Evolutionary conservation across 2,113 vertebrate species (phyloP).

Genomic region (Phylloscopus trochiloides): DNA sequence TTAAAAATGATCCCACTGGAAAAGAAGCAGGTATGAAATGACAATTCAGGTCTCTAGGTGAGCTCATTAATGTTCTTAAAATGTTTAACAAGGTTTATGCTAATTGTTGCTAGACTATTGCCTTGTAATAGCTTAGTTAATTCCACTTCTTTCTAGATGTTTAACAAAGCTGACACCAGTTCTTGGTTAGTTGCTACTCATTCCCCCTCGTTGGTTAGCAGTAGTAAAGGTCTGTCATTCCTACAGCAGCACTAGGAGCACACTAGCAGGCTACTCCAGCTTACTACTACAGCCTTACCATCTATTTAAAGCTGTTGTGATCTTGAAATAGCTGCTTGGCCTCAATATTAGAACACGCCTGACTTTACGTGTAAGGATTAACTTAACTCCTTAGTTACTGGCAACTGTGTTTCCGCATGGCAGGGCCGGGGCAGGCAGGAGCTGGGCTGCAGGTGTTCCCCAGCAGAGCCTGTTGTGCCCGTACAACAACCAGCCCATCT

Average conservation of each 20-base stretch:
- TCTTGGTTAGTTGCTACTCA: neutral
- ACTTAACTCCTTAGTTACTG: neutral
- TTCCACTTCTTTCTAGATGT: conserved; percentile 1
- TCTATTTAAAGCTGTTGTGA: conserved; percentile 31
- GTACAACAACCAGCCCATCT: neutral
- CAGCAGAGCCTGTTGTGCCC: neutral
- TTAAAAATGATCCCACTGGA: conserved; percentile 58
- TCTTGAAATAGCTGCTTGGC: conserved; percentile 21
- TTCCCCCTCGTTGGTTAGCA: neutral
- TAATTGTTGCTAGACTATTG: conserved; percentile 55
- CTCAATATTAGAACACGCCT: neutral
- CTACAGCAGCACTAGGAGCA: neutral
- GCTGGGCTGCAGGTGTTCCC: neutral
- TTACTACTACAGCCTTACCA: neutral
- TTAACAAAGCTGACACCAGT: conserved; percentile 37
- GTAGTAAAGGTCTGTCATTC: neutral
- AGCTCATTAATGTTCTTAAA: conserved; percentile 61
- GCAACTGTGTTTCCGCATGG: neutral
- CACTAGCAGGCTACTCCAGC: neutral
- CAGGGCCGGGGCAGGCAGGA: neutral
- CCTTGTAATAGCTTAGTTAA: conserved; percentile 33
- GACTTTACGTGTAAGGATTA: neutral
- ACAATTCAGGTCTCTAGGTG: conserved; percentile 56
- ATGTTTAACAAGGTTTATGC: conserved; percentile 57
- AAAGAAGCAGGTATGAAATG: conserved; percentile 62